phyloP scores from a whole-genome alignment of 2,797 vertebrate genomes.

The Pempheris klunzingeri region DNA sequence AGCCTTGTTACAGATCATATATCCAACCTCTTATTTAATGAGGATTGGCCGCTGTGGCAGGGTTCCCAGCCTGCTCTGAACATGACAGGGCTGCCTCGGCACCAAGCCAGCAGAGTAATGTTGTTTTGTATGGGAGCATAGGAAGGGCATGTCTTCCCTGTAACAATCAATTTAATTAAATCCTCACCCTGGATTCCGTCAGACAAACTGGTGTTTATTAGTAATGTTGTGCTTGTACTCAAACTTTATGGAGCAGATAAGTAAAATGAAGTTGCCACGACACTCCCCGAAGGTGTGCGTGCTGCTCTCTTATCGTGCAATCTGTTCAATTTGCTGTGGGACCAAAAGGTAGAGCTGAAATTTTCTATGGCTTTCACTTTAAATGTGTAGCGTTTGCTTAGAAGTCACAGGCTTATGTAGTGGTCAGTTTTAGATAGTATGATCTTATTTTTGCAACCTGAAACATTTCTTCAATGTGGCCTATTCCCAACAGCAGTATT shows the following conservation, averaged over 20 bases:
- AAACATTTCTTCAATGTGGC: not conserved
- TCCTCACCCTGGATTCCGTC: conserved; percentile 58
- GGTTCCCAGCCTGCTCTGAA: conserved; percentile 74
- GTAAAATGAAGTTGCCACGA: conserved; percentile 68
- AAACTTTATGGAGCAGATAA: conserved; percentile 64
- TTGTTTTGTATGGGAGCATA: conserved; percentile 67
- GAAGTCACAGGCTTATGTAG: not conserved
- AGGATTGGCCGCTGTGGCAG: conserved; percentile 75
- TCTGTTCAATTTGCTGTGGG: conserved; percentile 44
- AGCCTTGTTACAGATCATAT: conserved; percentile 74
- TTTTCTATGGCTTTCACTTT: conserved; percentile 26
- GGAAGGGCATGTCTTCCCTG: conserved; percentile 75
- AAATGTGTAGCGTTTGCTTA: not conserved
- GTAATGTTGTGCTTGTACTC: conserved; percentile 55
- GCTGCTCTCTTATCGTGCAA: conserved; percentile 49
- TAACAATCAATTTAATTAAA: conserved; percentile 77
- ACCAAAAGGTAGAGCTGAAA: conserved; percentile 24
- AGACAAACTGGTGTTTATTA: conserved; percentile 59
- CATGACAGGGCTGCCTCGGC: conserved; percentile 66
- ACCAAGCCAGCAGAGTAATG: conserved; percentile 76
- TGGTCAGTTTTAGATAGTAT: not conserved
- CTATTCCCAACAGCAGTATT: not conserved
- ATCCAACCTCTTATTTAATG: conserved; percentile 77
- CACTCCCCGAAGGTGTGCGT: conserved; percentile 45
- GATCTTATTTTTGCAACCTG: not conserved